phyloP scores from a whole-genome alignment of 2,888 invertebrate genomes.

The Strigamia maritima region DNA sequence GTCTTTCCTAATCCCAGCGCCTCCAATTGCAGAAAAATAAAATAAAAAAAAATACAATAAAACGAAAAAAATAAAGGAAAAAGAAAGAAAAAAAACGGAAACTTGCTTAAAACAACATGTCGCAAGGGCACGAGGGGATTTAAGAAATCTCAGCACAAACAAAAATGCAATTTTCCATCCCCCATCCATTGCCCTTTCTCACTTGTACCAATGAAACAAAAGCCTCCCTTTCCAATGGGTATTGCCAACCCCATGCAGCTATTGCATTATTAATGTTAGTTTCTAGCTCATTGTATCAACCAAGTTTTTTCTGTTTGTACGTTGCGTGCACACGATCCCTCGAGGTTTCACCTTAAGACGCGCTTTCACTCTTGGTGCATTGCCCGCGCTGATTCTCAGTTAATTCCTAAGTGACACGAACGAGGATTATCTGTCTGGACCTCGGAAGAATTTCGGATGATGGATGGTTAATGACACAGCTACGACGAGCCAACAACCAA shows the following conservation, averaged over 20 bases:
- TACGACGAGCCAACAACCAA: constrained; percentile 26
- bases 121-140: constrained; percentile 30
- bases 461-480: constrained; percentile 31
- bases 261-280: constrained; percentile 33
- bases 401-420: constrained; percentile 33
- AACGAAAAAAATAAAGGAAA: neutral
- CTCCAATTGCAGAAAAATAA: constrained; percentile 15
- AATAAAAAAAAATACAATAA: too few relatives aligned
- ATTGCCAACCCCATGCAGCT: constrained; percentile 26
- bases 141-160: constrained; percentile 36
- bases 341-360: constrained; percentile 29
- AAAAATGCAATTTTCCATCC: constrained; percentile 39
- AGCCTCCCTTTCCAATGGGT: constrained; percentile 30
- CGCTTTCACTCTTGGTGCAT: constrained; percentile 27
- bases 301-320: neutral
- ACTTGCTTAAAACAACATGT: neutral
- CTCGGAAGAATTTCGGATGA: constrained; percentile 20
- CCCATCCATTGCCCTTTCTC: constrained; percentile 33
- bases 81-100: neutral
- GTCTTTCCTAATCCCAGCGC: constrained; percentile 26
- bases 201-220: constrained; percentile 27
- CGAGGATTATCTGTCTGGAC: constrained; percentile 32
- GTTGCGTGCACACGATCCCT: constrained; percentile 20
- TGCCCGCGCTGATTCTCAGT: constrained; percentile 17
- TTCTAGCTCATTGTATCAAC: neutral